phyloP scores from a whole-genome alignment of 2,113 vertebrate species.

The Bufo bufo region DNA sequence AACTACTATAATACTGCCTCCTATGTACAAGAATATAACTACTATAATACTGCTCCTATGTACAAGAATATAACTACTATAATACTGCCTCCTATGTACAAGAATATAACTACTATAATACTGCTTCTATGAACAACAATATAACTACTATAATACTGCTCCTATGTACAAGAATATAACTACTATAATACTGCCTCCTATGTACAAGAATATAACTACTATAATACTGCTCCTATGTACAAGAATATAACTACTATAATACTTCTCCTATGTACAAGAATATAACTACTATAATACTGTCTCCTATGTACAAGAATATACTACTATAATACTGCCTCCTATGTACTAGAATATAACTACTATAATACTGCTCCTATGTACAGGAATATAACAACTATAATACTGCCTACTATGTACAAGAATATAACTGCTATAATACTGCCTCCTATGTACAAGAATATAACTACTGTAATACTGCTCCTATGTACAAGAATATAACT shows the following conservation, averaged over 20 bases:
- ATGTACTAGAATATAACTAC: no score
- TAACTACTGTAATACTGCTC: no score
- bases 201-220: not conserved
- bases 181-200: not conserved
- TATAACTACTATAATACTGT: conserved; percentile 10
- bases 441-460: not conserved
- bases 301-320: not conserved
- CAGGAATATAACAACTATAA: conserved; percentile 15
- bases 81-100: conserved; percentile 4
- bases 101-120: conserved; percentile 12
- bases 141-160: conserved; percentile 12
- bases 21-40: conserved; percentile 9
- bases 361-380: not conserved
- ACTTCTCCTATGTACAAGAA: not conserved
- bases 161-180: conserved; percentile 16
- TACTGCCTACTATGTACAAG: not conserved
- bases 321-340: not conserved
- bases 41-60: not conserved
- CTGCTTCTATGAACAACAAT: not conserved
- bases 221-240: not conserved
- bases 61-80: conserved; percentile 3
- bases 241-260: conserved; percentile 18
- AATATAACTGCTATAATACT: conserved; percentile 15
- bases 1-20: not conserved
- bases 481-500: no score